Evolutionary conservation across 2,888 invertebrate species (phyloP), one percentile per base, ranked within the genome.

Genomic region (Caenorhabditis macrosperma): DNA sequence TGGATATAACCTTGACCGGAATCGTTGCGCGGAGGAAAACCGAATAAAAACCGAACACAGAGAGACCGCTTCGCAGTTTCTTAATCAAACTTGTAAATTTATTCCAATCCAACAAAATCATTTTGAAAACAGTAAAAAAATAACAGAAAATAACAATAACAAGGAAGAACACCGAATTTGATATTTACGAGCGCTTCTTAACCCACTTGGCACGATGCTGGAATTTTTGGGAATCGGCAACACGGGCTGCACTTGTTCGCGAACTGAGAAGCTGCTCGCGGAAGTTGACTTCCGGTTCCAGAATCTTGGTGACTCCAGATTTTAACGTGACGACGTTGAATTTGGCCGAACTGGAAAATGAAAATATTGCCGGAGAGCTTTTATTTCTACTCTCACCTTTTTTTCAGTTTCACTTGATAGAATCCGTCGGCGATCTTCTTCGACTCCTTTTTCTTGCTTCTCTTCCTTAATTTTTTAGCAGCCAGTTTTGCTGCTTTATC

Each of bases 311-410:
- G 22, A 78, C 74, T 15, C 78, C 78, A 1, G 26, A n/a, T 28
- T 68, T 67, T 15, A 78, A 38, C 17, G 78, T 74, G 22, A 78
- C 78, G 1, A 78, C 74, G 50, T 78, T 74, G 74, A 78, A 78
- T 15, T 67, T 61, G 9, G 72, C 59, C 35, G 54, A 67, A 55
- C 78, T 78, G 68, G 41, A 78, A 55, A 41, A n/a, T n/a, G n/a
- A 26, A 44, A 10, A 48, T 10, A 4, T 30, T 48, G 7, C 4
- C 6, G 9, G 20, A 20, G 3, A 26, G 54, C 1, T 2, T 10
- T 24, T 7, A 1, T 4, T 6, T 28, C n/a, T 24, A 33, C 6
- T 0, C 9, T 26, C 3, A 78, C 78, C 68, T 78, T 35, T 78
- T 78, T 17, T 78, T 72, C 72, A 78, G 63, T 63, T 63, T 72